phyloP scores from a whole-genome alignment of 2,888 invertebrate genomes.

The Zele albiditarsus region DNA sequence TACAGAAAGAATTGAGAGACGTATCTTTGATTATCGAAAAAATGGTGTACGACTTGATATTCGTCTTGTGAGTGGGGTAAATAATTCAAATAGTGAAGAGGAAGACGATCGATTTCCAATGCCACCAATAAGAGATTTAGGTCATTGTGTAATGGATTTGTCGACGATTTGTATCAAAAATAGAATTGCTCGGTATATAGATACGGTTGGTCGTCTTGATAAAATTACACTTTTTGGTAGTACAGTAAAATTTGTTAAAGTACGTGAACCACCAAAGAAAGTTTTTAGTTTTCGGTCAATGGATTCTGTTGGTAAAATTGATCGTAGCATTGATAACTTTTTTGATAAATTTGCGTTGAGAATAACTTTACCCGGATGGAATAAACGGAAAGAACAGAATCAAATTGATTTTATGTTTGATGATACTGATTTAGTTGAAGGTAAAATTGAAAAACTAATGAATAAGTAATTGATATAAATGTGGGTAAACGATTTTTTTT shows the following conservation, averaged over 20 bases:
- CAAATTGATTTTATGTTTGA: conserved; percentile 68
- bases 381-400: conserved; percentile 61
- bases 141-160: conserved; percentile 74
- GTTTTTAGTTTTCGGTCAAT: conserved; percentile 48
- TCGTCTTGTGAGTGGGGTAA: conserved; percentile 58
- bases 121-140: conserved; percentile 74
- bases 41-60: conserved; percentile 65
- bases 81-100: conserved; percentile 48
- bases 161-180: conserved; percentile 77
- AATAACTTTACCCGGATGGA: conserved; percentile 64
- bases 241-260: conserved; percentile 75
- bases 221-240: conserved; percentile 76
- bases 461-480: neutral
- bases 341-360: conserved; percentile 76
- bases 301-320: conserved; percentile 69
- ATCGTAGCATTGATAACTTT: conserved; percentile 75
- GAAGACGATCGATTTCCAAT: conserved; percentile 73
- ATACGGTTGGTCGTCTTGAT: conserved; percentile 74
- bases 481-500: neutral
- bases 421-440: conserved; percentile 63
- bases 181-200: conserved; percentile 76
- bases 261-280: conserved; percentile 43
- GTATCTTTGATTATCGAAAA: conserved; percentile 62
- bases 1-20: conserved; percentile 46
- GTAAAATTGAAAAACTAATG: conserved; percentile 45